Evolutionary conservation across 2,113 vertebrate genomes (phyloP).

Genomic region (Oncorhynchus masou): DNA sequence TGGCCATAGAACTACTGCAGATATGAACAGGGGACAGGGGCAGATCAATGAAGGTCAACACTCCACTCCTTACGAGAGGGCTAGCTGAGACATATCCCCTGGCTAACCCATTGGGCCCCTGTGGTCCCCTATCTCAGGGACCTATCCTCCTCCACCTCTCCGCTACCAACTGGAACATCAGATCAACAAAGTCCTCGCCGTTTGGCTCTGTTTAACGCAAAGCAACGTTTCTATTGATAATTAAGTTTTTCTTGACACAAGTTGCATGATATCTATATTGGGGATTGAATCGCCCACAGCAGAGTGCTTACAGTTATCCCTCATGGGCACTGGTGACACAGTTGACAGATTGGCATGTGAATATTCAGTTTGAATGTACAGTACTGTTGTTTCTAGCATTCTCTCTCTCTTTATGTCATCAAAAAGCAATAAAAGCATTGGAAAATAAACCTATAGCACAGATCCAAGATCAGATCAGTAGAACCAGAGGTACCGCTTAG

Average conservation of each 20-base stretch:
- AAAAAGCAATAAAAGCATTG: slow-evolving; percentile 5
- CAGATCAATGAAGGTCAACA: slow-evolving; percentile 35
- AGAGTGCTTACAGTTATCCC: slow-evolving; percentile 2
- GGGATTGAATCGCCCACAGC: slow-evolving; percentile 21
- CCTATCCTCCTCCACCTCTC: slow-evolving; percentile 44
- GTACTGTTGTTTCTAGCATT: background rate
- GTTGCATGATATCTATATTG: slow-evolving; percentile 33
- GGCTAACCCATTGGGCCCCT: slow-evolving; percentile 43
- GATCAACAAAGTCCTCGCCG: slow-evolving; percentile 30
- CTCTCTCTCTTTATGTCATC: background rate
- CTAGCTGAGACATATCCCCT: slow-evolving; percentile 68
- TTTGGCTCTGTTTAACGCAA: slow-evolving; percentile 48
- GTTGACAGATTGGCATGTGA: slow-evolving; percentile 10
- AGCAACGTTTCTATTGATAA: slow-evolving; percentile 62
- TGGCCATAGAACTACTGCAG: slow-evolving; percentile 46
- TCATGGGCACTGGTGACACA: slow-evolving; percentile 7
- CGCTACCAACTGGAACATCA: slow-evolving; percentile 20
- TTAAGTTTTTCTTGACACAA: slow-evolving; percentile 40
- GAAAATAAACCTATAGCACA: slow-evolving; percentile 37
- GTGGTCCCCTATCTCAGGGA: slow-evolving; percentile 36
- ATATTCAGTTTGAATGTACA: slow-evolving; percentile 7
- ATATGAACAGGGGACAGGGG: slow-evolving; percentile 29
- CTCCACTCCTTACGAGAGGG: background rate
- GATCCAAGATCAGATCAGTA: slow-evolving; percentile 9
- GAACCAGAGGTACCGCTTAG: too few species aligned